A percentile compares a stretch with the other conserved stretches of the same genome.
phyloP scores from a whole-genome alignment of 1,140 invertebrate species.

The Gonatopus flavifemur region DNA sequence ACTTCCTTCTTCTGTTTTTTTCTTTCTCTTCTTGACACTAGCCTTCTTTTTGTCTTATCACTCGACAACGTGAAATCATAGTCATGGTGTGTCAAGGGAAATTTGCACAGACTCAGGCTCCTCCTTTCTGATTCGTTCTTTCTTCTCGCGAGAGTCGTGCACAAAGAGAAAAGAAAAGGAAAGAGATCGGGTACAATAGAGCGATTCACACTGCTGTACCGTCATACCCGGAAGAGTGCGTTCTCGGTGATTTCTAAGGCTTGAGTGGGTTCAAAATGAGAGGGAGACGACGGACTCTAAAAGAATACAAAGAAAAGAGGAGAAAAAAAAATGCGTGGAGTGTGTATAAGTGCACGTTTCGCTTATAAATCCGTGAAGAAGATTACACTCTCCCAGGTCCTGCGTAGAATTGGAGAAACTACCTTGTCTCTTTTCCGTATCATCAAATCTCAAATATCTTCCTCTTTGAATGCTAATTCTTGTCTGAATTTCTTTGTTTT shows the following conservation, averaged over 20 bases:
- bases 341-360: constrained; percentile 33
- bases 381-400: constrained; percentile 33
- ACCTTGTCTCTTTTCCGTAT: constrained; percentile 11
- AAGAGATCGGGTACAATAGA: constrained; percentile 27
- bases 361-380: constrained; percentile 28
- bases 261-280: no score
- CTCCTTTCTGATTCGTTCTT: constrained; percentile 18
- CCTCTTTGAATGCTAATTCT: constrained; percentile 10
- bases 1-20: no score
- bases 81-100: no score
- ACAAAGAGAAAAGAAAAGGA: constrained; percentile 14
- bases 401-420: constrained; percentile 4
- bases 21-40: no score
- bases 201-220: constrained; percentile 41
- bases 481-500: constrained; percentile 10
- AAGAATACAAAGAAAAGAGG: constrained; percentile 10
- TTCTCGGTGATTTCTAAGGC: constrained; percentile 31
- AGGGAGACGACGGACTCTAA: constrained; percentile 9
- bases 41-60: no score
- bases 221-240: constrained; percentile 36
- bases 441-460: constrained; percentile 14
- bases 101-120: no score
- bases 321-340: constrained; percentile 22
- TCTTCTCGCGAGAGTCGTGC: constrained; percentile 12
- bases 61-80: no score